phyloP scores from a whole-genome alignment of 2,797 vertebrate species.

The Valencia hispanica region DNA sequence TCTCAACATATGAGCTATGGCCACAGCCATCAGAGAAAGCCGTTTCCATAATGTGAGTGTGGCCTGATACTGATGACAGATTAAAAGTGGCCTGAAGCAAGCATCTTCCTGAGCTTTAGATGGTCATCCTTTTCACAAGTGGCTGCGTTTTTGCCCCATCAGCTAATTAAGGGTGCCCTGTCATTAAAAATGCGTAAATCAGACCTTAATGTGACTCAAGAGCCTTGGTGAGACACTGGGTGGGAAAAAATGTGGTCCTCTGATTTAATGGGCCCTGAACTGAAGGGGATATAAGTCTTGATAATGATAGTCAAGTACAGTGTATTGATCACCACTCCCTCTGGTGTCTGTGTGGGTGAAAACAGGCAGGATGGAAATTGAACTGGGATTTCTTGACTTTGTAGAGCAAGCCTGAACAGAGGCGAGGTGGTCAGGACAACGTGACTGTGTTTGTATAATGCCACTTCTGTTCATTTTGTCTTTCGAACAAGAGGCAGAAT shows the following conservation, averaged over 20 bases:
- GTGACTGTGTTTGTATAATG: slow-evolving; percentile 70
- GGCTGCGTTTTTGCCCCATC: slow-evolving; percentile 63
- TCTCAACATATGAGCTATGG: slow-evolving; percentile 58
- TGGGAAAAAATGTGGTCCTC: slow-evolving; percentile 68
- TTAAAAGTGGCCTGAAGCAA: slow-evolving; percentile 54
- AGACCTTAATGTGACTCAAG: slow-evolving; percentile 74
- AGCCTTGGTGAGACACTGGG: slow-evolving; percentile 66
- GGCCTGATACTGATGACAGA: slow-evolving; percentile 67
- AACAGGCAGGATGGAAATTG: slow-evolving; percentile 67
- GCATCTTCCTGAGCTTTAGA: slow-evolving; percentile 46
- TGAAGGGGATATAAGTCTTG: slow-evolving; percentile 77
- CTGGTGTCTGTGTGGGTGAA: slow-evolving; percentile 73
- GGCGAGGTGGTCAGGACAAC: slow-evolving; percentile 59
- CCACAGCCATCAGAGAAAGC: slow-evolving; percentile 50
- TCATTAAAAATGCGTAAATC: slow-evolving; percentile 80
- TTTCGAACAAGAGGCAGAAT: slow-evolving; percentile 47
- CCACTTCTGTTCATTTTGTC: slow-evolving; percentile 57
- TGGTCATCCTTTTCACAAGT: slow-evolving; percentile 49
- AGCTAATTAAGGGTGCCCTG: slow-evolving; percentile 76
- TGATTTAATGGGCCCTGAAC: slow-evolving; percentile 77
- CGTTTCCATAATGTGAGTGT: slow-evolving; percentile 53
- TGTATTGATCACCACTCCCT: slow-evolving; percentile 78
- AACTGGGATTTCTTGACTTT: slow-evolving; percentile 64
- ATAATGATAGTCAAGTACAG: slow-evolving; percentile 78
- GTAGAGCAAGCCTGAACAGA: slow-evolving; percentile 37